Conservation (phyloP, 2,888 invertebrate genomes). For the Mellilla xanthometata region DNA sequence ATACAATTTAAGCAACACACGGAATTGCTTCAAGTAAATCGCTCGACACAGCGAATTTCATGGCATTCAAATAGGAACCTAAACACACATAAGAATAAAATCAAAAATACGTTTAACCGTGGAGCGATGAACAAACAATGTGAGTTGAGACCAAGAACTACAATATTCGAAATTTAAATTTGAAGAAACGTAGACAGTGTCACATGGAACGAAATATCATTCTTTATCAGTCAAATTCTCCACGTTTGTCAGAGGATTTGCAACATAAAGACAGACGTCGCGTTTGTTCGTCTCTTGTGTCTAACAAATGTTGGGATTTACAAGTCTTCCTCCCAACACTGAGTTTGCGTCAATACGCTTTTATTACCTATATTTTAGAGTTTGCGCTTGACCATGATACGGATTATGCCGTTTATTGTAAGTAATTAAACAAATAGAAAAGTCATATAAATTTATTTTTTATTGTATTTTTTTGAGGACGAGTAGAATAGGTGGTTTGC, state of each 20-base stretch:
- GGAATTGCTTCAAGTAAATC: conserved; percentile 5
- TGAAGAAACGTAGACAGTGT: conserved; percentile 48
- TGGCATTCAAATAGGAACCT: conserved; percentile 6
- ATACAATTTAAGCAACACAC: not conserved
- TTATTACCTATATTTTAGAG: no score
- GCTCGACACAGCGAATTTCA: conserved; percentile 12
- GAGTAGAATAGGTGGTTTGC: no score
- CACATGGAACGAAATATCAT: conserved; percentile 66
- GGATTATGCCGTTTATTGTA: no score
- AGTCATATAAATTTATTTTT: no score
- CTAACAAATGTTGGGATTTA: conserved; percentile 11
- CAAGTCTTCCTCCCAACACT: not conserved
- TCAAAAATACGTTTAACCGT: conserved; percentile 25
- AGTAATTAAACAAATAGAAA: no score
- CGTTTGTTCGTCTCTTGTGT: conserved; percentile 2
- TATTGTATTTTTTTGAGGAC: no score
- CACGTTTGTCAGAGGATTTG: conserved; percentile 71
- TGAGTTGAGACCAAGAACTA: conserved; percentile 22
- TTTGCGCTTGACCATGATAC: no score
- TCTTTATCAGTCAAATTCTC: conserved; percentile 68
- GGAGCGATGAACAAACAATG: conserved; percentile 45
- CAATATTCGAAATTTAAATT: conserved; percentile 16
- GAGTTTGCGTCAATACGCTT: not conserved
- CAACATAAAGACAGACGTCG: conserved; percentile 52
- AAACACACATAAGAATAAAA: conserved; percentile 5